These are phyloP conservation scores for Valencia hispanica DNA, from an alignment of 2,797 vertebrate species.

Conservation along the genomic window DNA sequence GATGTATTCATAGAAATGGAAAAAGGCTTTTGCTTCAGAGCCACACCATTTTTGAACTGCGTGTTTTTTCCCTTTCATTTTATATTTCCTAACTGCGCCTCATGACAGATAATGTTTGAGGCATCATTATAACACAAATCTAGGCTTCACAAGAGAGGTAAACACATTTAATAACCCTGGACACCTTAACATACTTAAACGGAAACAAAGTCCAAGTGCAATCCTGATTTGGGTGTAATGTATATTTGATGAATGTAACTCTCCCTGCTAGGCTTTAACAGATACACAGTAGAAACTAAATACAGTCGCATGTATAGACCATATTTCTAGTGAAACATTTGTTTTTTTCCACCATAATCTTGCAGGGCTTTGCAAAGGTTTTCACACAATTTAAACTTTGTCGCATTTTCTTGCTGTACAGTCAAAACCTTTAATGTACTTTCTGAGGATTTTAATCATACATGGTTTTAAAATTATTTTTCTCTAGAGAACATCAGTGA, in stretches of 20 bases:
- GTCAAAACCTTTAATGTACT: background rate
- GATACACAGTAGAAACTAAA: background rate
- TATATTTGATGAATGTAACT: background rate
- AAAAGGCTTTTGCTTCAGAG: constrained; percentile 10
- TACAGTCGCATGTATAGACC: background rate
- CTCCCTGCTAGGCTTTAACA: background rate
- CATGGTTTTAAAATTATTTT: background rate
- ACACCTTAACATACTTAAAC: background rate
- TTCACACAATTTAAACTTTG: background rate
- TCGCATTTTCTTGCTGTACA: background rate
- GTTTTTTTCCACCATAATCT: background rate
- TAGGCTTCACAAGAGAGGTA: background rate
- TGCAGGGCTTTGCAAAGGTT: background rate
- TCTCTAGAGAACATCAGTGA: no score
- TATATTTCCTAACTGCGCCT: background rate
- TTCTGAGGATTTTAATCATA: background rate
- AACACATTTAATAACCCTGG: background rate
- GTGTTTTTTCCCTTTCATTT: background rate
- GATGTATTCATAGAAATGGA: constrained; percentile 1
- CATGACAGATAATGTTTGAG: background rate
- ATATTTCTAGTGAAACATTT: background rate
- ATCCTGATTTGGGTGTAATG: background rate
- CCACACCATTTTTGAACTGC: background rate
- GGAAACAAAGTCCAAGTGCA: background rate
- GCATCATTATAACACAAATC: background rate